Conservation (phyloP, 2,113 vertebrate species). For the Pterophyllum scalare region DNA sequence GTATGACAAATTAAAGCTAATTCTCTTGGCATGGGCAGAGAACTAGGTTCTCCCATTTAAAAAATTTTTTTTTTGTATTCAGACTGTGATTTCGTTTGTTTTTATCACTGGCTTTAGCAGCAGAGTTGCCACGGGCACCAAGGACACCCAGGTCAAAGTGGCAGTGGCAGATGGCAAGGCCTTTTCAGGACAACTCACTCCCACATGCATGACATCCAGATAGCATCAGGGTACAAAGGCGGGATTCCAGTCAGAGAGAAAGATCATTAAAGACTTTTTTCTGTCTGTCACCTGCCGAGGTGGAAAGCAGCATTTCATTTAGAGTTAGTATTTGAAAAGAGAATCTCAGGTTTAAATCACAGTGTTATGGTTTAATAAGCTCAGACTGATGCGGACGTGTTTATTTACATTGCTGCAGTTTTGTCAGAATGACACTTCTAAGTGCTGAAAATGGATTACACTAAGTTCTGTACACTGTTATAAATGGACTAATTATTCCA, state of each 20-base stretch:
- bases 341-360: neutral
- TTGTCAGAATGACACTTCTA: slow-evolving; percentile 29
- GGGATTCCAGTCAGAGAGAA: neutral
- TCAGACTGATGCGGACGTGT: neutral
- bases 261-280: slow-evolving; percentile 1
- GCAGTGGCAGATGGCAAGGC: slow-evolving; percentile 60
- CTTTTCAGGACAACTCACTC: slow-evolving; percentile 40
- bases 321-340: neutral
- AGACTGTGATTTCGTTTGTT: slow-evolving; percentile 18
- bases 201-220: slow-evolving; percentile 7
- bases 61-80: slow-evolving; percentile 35
- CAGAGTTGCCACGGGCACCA: slow-evolving; percentile 22
- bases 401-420: slow-evolving; percentile 37
- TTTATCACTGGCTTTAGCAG: slow-evolving; percentile 16
- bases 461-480: slow-evolving; percentile 31
- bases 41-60: slow-evolving; percentile 34
- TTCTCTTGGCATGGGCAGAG: slow-evolving; percentile 31
- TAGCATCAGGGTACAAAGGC: slow-evolving; percentile 13
- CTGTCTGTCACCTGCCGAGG: neutral
- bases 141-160: slow-evolving; percentile 50
- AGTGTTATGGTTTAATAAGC: slow-evolving; percentile 4
- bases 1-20: slow-evolving; percentile 65
- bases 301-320: slow-evolving; percentile 5
- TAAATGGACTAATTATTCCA: slow-evolving; percentile 52
- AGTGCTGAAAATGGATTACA: slow-evolving; percentile 36